A percentile compares a stretch with the other conserved stretches of the same genome.
These are phyloP conservation scores for Dolichopus griseipennis DNA, from an alignment of 2,888 invertebrate species.

Conservation along the genomic window DNA sequence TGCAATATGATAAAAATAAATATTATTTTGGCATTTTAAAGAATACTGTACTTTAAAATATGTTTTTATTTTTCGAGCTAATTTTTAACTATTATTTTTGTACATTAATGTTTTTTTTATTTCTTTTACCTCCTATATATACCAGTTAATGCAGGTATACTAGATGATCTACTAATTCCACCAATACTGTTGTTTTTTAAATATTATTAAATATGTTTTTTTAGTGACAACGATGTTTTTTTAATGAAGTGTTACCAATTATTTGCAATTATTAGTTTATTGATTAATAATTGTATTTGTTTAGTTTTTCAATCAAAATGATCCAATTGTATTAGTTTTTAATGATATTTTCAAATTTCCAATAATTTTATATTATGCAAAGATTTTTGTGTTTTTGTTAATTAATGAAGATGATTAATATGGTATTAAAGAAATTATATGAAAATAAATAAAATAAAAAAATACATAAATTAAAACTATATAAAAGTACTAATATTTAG, in stretches of 20 bases:
- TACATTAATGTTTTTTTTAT: too few species aligned
- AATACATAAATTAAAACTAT: constrained; percentile 7
- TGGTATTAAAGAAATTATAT: constrained; percentile 10
- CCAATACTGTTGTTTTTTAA: constrained; percentile 45
- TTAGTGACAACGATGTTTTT: constrained; percentile 12
- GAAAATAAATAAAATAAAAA: constrained; percentile 11
- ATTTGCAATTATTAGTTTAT: neutral
- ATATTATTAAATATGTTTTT: constrained; percentile 15
- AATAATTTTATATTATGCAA: neutral
- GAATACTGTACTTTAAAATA: too few species aligned
- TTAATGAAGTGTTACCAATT: too few species aligned
- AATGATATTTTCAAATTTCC: constrained; percentile 17
- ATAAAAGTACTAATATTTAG: too few species aligned
- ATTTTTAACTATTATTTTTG: too few species aligned
- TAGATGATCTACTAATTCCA: constrained; percentile 81
- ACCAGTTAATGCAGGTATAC: constrained; percentile 70
- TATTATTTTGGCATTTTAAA: too few species aligned
- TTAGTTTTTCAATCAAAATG: constrained; percentile 20
- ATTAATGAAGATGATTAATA: neutral
- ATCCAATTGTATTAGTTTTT: constrained; percentile 21
- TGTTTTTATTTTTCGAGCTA: too few species aligned
- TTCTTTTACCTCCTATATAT: constrained; percentile 38
- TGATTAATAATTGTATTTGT: constrained; percentile 15
- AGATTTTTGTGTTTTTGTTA: neutral
- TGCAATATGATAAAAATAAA: too few species aligned